These are phyloP conservation scores for Porites divaricata DNA, from an alignment of 92 coral and sea anemone species.

Conservation along the genomic window DNA sequence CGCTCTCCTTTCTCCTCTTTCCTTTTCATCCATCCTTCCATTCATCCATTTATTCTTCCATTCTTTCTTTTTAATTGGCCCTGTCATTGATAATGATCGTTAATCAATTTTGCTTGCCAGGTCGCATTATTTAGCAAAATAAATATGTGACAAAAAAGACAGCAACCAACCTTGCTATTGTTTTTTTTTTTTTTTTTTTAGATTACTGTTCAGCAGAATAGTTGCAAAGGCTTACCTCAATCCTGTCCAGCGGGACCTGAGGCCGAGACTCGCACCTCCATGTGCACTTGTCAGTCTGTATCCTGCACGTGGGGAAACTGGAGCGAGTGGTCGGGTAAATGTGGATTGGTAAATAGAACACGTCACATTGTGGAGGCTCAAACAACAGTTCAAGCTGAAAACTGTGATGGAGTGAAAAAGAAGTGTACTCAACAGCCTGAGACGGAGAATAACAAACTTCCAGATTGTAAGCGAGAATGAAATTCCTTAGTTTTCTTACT, in stretches of 20 bases:
- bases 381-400: conserved; percentile 65
- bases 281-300: conserved; percentile 76
- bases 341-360: conserved; percentile 71
- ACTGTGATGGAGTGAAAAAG: conserved; percentile 71
- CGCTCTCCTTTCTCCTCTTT: neutral
- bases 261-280: conserved; percentile 63
- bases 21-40: neutral
- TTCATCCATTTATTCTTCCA: neutral
- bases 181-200: neutral
- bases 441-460: conserved; percentile 63
- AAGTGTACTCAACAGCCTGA: conserved; percentile 63
- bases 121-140: too few species aligned
- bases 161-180: neutral
- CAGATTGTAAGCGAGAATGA: conserved; percentile 26
- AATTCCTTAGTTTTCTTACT: neutral
- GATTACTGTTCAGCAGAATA: conserved; percentile 55
- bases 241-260: conserved; percentile 75
- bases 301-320: conserved; percentile 70
- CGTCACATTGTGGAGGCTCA: conserved; percentile 61
- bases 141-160: neutral
- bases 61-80: too few species aligned
- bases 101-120: too few species aligned
- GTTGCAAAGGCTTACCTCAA: conserved; percentile 75
- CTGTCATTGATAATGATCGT: too few species aligned
- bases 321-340: conserved; percentile 79